phyloP scores from a whole-genome alignment of 1,140 invertebrate genomes.

The Apolygus lucorum region DNA sequence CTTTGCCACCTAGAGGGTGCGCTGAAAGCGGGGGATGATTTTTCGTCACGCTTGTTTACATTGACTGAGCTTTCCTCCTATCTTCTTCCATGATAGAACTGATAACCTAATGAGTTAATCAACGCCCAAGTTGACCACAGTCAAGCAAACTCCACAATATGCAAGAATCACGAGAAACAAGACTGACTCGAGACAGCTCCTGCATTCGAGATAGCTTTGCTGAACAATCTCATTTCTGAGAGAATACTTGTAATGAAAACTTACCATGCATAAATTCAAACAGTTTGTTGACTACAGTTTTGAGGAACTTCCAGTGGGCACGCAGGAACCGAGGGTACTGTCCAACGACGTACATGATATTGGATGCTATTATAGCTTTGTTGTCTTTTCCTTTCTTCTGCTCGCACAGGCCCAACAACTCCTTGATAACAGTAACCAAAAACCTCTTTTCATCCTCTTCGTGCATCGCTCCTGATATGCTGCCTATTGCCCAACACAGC shows the following conservation, averaged over 20 bases:
- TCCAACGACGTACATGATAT: conserved; percentile 99
- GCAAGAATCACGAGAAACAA: too few species aligned
- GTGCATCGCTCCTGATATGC: conserved; percentile 96
- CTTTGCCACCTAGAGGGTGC: too few species aligned
- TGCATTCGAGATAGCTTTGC: too few species aligned
- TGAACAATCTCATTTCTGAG: background rate
- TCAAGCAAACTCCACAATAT: too few species aligned
- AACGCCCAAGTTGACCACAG: too few species aligned
- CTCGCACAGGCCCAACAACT: conserved; percentile 95
- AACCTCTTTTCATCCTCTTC: conserved; percentile 99
- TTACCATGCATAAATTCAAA: conserved; percentile 99
- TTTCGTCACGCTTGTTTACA: too few species aligned
- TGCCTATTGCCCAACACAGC: conserved; percentile 99
- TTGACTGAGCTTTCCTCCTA: too few species aligned
- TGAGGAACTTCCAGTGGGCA: conserved; percentile 99
- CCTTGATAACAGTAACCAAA: conserved; percentile 98
- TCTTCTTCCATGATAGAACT: too few species aligned
- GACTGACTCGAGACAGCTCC: too few species aligned
- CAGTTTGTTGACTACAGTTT: conserved; percentile 99
- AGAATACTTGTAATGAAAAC: conserved; percentile 27
- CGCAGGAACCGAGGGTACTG: conserved; percentile 97
- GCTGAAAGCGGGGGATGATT: too few species aligned
- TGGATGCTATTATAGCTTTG: conserved; percentile 99
- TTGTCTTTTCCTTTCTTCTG: conserved; percentile 99
- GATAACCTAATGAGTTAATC: too few species aligned